Base-by-base conservation (phyloP, 2,888 invertebrate species). In the Fragum fragum region DNA sequence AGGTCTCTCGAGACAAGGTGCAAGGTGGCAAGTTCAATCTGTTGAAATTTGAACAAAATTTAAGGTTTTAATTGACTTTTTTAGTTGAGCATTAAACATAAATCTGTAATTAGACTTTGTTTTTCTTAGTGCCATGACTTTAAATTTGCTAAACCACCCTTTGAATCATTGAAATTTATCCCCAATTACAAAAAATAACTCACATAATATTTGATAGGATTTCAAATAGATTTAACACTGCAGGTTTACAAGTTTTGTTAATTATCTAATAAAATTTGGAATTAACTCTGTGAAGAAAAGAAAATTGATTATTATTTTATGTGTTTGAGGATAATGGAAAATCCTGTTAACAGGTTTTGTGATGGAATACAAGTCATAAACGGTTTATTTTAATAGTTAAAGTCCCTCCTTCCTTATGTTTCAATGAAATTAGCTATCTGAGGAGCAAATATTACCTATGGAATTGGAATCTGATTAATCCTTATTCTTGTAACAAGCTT, bases 231-330 rank as follows among this genome's bases (percentile, higher is more conserved):
- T 47, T 47, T 47, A 47, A 47, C 18, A 47, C 47, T 47, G n/a
- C 47, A 47, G 47, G 47, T 47, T 47, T 47, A 47, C 47, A 47
- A 47, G 47, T 47, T 47, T 47, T 47, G 47, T 47, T 32, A 61
- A 61, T 61, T 61, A 29, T 16, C n/a, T 29, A n/a, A 61, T 61
- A 61, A 61, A 61, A 32, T 61, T 29, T 29, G 61, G 36, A 61
- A 32, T 61, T 32, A 61, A 61, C 11, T 47, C 32, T 61, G 61
- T n/a, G n/a, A 61, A 32, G 21, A 61, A 32, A 61, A 61, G 61
- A 29, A 61, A 61, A 29, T 61, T 61, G 29, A 61, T 32, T 29
- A 61, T 32, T 29, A 32, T 32, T 61, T 61, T 61, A 61, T 61
- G 61, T n/a, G 16, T 32, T 32, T 29, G 32, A 16, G 29, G 61